Evolutionary conservation across 2,113 vertebrate genomes (phyloP).

Genomic region (Dromaius novaehollandiae): DNA sequence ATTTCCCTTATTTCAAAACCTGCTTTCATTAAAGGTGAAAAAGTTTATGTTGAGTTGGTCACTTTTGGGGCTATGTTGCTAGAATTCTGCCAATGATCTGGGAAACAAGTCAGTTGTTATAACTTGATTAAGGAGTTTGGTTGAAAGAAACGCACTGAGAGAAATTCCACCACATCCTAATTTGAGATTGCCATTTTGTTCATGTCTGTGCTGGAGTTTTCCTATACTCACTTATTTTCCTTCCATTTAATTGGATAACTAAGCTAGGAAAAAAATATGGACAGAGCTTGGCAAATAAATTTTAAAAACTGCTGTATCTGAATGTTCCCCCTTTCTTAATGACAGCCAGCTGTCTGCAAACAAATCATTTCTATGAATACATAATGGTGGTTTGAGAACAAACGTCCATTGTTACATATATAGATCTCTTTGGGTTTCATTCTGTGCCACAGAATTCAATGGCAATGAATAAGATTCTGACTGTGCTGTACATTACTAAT

Average conservation of each 20-base stretch:
- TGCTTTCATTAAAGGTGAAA: background rate
- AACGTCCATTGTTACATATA: rapidly evolving
- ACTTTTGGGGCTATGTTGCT: background rate
- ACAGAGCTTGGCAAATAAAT: background rate
- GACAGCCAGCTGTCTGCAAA: background rate
- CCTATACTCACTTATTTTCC: background rate
- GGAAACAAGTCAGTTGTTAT: rapidly evolving
- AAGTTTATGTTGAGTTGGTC: rapidly evolving
- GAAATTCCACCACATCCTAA: too few relatives aligned
- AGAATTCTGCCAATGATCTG: background rate
- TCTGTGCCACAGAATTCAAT: rapidly evolving
- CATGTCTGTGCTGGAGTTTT: rapidly evolving
- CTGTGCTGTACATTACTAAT: rapidly evolving
- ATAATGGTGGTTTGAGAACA: background rate
- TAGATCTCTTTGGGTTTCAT: background rate
- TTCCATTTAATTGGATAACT: background rate
- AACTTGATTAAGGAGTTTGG: background rate
- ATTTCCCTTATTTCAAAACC: background rate
- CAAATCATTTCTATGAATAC: background rate
- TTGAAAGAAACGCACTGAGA: background rate
- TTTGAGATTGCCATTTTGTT: background rate
- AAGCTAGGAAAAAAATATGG: background rate
- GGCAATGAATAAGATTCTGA: background rate
- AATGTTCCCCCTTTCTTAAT: background rate
- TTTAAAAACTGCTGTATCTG: background rate